Conservation (phyloP, 2,888 invertebrate genomes). For the Dinocampus coccinellae region DNA sequence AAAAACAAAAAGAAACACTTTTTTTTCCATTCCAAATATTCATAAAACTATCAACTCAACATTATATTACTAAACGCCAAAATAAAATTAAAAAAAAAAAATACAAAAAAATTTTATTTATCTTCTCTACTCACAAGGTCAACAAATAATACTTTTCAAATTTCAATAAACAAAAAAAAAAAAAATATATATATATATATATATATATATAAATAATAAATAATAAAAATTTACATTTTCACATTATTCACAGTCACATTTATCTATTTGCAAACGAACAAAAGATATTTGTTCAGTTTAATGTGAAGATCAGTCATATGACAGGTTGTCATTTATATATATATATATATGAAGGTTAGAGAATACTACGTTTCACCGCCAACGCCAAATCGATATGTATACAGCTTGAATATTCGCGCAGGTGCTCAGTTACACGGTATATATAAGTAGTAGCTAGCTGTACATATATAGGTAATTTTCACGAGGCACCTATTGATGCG, state of each 20-base stretch:
- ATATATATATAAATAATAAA: too few relatives aligned
- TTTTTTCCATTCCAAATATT: too few relatives aligned
- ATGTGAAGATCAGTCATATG: slow-evolving; percentile 5
- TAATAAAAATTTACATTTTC: background rate
- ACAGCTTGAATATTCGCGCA: slow-evolving; percentile 24
- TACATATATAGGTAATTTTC: slow-evolving; percentile 26
- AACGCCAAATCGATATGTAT: slow-evolving; percentile 25
- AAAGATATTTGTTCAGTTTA: slow-evolving; percentile 15
- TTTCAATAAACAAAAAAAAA: background rate
- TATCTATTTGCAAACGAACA: slow-evolving; percentile 2
- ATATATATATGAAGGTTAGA: background rate
- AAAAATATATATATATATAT: too few relatives aligned
- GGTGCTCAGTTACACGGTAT: slow-evolving; percentile 21
- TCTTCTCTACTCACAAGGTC: background rate
- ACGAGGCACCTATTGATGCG: slow-evolving; percentile 21
- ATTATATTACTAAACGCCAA: background rate
- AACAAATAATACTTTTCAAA: background rate
- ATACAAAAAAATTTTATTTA: background rate
- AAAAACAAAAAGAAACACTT: too few relatives aligned
- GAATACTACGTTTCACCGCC: background rate
- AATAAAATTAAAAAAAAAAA: too few relatives aligned
- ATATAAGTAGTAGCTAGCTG: too few relatives aligned
- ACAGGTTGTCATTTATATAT: background rate
- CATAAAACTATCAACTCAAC: background rate
- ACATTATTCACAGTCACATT: background rate